Evolutionary conservation across 1,140 invertebrate species (phyloP), one percentile per base, ranked within the genome.

Genomic region (Oryzaephilus surinamensis): DNA sequence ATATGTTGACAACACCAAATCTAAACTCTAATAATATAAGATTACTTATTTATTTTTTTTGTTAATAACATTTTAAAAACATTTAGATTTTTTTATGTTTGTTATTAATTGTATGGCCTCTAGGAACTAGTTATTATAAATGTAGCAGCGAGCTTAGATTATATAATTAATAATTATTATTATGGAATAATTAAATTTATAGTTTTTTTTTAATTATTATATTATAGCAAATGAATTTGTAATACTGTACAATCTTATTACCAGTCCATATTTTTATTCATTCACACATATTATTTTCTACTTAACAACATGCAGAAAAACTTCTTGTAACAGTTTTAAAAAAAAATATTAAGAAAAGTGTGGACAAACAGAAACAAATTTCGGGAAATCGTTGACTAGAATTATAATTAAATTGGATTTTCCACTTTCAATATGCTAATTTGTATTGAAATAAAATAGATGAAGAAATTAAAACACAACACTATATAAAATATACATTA

Each of bases 1-100:
- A 57, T 57, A 57, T 57, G 55, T 57, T 41, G 41, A 39, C 41
- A 54, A 57, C 55, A 55, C 46, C 52, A 48, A 54, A 53, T 41
- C 48, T 52, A 48, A 32, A 48, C 4, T 45, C 37, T 45, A 43
- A 20, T 27, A 32, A 38, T 43, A 46, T 21, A 38, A 38, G 13
- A 13, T 18, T 40, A 46, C 32, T 38, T 31, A 30, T 13, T 19
- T 28, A 26, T 29, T 35, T 49, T 40, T 19, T 14, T 11, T 11
- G 8, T 3, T 8, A 35, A 7, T 43, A 45, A 30, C 21, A 40
- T 15, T 38, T 45, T 43, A 41, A 11, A 43, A 46, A 50, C 47
- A 47, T 48, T 43, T 41, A 52, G 35, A 41, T 50, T 33, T 28
- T 46, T 44, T 24, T 24, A n/a, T 24, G 3, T n/a, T 24, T 24